These are phyloP conservation scores for Diorhabda carinulata DNA, from an alignment of 1,140 invertebrate species.

Conservation along the genomic window DNA sequence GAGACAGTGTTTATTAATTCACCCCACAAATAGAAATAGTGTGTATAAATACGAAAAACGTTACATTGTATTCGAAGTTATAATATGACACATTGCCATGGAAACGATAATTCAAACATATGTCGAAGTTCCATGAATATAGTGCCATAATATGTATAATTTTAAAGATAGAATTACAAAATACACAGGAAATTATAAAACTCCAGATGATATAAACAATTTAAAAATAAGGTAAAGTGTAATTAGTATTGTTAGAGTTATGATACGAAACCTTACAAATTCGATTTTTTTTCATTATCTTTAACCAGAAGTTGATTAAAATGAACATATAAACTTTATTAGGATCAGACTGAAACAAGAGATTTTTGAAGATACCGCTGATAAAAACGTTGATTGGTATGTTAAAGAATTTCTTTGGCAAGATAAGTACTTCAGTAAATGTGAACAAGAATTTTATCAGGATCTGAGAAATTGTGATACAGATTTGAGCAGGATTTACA, in stretches of 20 bases:
- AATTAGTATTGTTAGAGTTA: background rate
- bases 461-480: constrained; percentile 39
- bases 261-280: background rate
- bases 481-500: constrained; percentile 39
- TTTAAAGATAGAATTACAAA: constrained; percentile 23
- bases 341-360: constrained; percentile 9
- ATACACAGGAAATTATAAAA: constrained; percentile 37
- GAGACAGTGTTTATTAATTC: no score
- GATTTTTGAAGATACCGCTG: constrained; percentile 4
- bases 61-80: no score
- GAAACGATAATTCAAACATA: no score
- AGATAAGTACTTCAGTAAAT: constrained; percentile 39
- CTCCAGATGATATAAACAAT: constrained; percentile 36
- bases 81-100: no score
- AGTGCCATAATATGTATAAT: constrained; percentile 11
- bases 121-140: no score
- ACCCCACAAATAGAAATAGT: no score
- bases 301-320: background rate
- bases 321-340: background rate
- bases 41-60: no score
- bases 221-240: constrained; percentile 37
- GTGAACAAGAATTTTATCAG: constrained; percentile 35
- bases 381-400: constrained; percentile 17
- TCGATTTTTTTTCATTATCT: constrained; percentile 2
- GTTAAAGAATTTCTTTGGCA: constrained; percentile 38